Evolutionary conservation across 2,113 vertebrate species (phyloP).

Genomic region (Bufo gargarizans): DNA sequence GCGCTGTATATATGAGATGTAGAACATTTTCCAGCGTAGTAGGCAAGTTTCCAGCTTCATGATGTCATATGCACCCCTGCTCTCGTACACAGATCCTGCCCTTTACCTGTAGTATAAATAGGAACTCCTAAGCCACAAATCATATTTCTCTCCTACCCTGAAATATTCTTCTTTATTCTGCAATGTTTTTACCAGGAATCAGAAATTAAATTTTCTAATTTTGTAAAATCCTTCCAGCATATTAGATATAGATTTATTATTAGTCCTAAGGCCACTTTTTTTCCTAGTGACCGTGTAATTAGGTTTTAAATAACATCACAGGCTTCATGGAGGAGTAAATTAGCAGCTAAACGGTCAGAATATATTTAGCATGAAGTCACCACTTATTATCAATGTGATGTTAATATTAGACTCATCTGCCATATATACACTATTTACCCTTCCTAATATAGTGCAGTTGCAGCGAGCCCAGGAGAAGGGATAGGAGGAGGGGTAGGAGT

Average conservation of each 20-base stretch:
- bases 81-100: background rate
- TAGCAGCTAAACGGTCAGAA: slow-evolving; percentile 15
- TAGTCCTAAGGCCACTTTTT: background rate
- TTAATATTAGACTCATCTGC: background rate
- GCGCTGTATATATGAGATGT: too few species aligned
- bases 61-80: background rate
- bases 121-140: background rate
- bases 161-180: background rate
- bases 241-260: slow-evolving; percentile 1
- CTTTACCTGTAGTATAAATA: too few species aligned
- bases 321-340: slow-evolving; percentile 2
- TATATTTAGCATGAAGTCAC: slow-evolving; percentile 41
- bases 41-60: too few species aligned
- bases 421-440: background rate
- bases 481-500: too few species aligned
- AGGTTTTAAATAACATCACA: slow-evolving; percentile 23
- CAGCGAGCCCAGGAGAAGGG: too few species aligned
- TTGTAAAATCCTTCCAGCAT: background rate
- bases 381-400: background rate
- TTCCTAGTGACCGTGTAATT: slow-evolving; percentile 32
- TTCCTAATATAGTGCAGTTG: background rate
- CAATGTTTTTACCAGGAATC: background rate
- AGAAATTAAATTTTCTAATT: background rate
- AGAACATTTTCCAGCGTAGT: too few species aligned
- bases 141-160: background rate